Evolutionary conservation across 30 jellyfish, hydroid and myxozoan genomes (phyloP).

Genomic region (Catostylus mosaicus): DNA sequence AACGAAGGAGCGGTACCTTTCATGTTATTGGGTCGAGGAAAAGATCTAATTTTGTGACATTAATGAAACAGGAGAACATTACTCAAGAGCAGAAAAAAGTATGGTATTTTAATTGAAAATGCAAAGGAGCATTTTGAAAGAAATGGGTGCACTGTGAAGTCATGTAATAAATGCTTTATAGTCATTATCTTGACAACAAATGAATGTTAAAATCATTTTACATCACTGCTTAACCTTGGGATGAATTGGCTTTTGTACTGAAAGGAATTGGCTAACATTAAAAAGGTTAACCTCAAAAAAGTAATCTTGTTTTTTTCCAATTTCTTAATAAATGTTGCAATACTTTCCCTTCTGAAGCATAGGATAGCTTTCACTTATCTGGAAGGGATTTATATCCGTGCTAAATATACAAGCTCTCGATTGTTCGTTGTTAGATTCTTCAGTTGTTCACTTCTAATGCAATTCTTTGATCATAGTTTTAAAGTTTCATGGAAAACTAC

Average conservation of each 20-base stretch:
- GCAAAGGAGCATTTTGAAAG: neutral
- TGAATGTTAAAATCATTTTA: constrained; percentile 7
- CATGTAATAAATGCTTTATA: neutral
- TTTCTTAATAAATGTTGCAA: constrained; percentile 9
- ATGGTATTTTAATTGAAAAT: constrained; percentile 18
- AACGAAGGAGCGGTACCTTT: constrained; percentile 21
- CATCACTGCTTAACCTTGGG: neutral
- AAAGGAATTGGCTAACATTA: neutral
- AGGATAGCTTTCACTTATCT: neutral
- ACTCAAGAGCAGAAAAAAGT: neutral
- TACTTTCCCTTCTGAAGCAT: neutral
- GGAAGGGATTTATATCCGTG: neutral
- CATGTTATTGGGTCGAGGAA: constrained; percentile 6
- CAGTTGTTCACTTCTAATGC: no score
- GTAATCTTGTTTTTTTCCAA: constrained; percentile 38
- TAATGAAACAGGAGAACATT: constrained; percentile 2
- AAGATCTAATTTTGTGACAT: constrained; percentile 38
- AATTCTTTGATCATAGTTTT: no score
- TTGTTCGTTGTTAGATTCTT: no score
- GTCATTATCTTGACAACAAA: constrained; percentile 1
- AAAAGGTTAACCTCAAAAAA: constrained; percentile 33
- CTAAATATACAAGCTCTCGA: no score
- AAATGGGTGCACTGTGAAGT: neutral
- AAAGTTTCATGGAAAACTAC: no score
- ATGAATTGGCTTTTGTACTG: constrained; percentile 23